Percentiles rank a stretch among this genome's conserved stretches.
These are phyloP conservation scores for Meganola albula DNA, from an alignment of 2,888 invertebrate genomes.

Conservation along the genomic window DNA sequence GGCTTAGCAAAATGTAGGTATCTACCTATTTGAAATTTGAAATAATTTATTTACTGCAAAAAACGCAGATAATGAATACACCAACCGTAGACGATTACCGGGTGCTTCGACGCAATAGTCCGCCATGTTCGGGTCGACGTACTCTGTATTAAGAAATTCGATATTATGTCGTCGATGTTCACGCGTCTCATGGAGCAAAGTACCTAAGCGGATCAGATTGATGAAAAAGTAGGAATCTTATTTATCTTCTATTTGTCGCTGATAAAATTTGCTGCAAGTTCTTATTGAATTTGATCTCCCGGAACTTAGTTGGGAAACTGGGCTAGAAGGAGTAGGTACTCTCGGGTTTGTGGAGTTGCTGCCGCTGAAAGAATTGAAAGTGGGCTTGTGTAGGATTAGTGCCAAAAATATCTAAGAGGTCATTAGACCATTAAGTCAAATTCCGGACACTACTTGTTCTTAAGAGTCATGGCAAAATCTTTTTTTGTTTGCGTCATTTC, in stretches of 20 bases:
- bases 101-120: slow-evolving; percentile 31
- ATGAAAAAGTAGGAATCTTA: no score
- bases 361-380: no score
- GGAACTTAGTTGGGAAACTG: no score
- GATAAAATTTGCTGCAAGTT: no score
- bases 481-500: slow-evolving; percentile 63
- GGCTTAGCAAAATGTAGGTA: slow-evolving; percentile 11
- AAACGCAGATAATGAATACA: slow-evolving; percentile 16
- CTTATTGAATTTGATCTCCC: no score
- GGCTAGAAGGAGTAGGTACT: no score
- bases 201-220: slow-evolving; percentile 46
- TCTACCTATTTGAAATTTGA: neutral
- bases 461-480: slow-evolving; percentile 54
- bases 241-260: no score
- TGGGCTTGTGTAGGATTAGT: no score
- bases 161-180: slow-evolving; percentile 48
- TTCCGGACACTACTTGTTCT: slow-evolving; percentile 45
- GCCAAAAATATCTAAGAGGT: slow-evolving; percentile 38
- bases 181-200: slow-evolving; percentile 41
- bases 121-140: slow-evolving; percentile 46
- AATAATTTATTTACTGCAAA: neutral
- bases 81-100: slow-evolving; percentile 14
- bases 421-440: slow-evolving; percentile 57
- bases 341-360: no score
- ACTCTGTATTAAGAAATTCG: slow-evolving; percentile 45